phyloP scores from a whole-genome alignment of 30 jellyfish, hydroid and myxozoan species.

The Hydractinia symbiolongicarpus region DNA sequence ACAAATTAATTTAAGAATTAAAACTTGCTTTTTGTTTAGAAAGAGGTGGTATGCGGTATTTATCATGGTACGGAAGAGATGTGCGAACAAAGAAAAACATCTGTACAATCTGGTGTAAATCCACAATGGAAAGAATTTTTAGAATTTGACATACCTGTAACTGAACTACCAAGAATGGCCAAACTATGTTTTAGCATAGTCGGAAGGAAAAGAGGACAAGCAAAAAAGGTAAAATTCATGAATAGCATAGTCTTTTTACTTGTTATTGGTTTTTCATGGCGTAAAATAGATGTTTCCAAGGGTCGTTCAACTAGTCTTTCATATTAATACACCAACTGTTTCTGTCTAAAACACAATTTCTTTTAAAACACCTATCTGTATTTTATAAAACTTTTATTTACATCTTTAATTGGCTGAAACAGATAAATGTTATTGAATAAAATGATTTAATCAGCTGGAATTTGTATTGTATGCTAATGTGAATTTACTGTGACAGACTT shows the following conservation, averaged over 20 bases:
- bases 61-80: slow-evolving; percentile 68
- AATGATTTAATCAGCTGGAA: too few species aligned
- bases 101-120: slow-evolving; percentile 37
- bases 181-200: slow-evolving; percentile 53
- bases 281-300: neutral
- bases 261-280: neutral
- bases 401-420: too few species aligned
- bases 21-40: slow-evolving; percentile 15
- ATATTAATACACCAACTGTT: too few species aligned
- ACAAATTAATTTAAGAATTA: neutral
- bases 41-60: slow-evolving; percentile 56
- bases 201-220: slow-evolving; percentile 31
- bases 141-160: slow-evolving; percentile 57
- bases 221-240: neutral
- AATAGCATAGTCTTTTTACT: too few species aligned
- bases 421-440: too few species aligned
- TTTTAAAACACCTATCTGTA: too few species aligned
- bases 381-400: too few species aligned
- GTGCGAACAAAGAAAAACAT: slow-evolving; percentile 60
- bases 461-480: too few species aligned
- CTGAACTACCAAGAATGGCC: slow-evolving; percentile 76
- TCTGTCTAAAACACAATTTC: too few species aligned
- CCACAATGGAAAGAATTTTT: slow-evolving; percentile 66
- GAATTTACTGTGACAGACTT: too few species aligned
- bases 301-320: too few species aligned